Evolutionary conservation across 2,888 invertebrate genomes (phyloP).

Genomic region (Pachymerium ferrugineum): DNA sequence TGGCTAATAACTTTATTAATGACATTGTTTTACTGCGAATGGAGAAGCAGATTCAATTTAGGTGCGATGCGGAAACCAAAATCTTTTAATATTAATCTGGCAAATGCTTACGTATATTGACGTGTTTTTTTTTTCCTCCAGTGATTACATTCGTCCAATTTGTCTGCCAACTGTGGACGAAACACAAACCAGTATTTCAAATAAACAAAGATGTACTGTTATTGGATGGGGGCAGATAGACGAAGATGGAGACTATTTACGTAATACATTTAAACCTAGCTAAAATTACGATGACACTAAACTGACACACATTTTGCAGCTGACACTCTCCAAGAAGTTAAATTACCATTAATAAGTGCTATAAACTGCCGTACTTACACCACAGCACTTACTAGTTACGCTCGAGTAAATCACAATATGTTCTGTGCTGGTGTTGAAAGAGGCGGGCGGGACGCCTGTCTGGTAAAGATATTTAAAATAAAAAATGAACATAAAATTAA

Average conservation of each 20-base stretch:
- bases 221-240: constrained; percentile 76
- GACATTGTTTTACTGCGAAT: constrained; percentile 67
- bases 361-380: constrained; percentile 69
- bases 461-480: constrained; percentile 51
- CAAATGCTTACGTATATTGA: background rate
- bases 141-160: constrained; percentile 60
- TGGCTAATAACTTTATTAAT: constrained; percentile 69
- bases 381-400: constrained; percentile 64
- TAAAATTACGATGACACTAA: background rate
- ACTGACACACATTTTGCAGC: constrained; percentile 51
- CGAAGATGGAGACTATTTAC: constrained; percentile 71
- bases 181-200: constrained; percentile 51
- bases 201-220: constrained; percentile 67
- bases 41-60: constrained; percentile 56
- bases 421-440: constrained; percentile 74
- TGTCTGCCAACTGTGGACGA: constrained; percentile 60
- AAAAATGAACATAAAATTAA: background rate
- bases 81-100: background rate
- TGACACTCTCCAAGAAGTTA: constrained; percentile 74
- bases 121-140: constrained; percentile 40
- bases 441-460: constrained; percentile 72
- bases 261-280: constrained; percentile 53
- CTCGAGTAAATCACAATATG: constrained; percentile 70
- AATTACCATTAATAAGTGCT: constrained; percentile 71
- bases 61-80: constrained; percentile 36